Evolutionary conservation across 2,888 invertebrate species (phyloP).

Genomic region (Agrochola macilenta): DNA sequence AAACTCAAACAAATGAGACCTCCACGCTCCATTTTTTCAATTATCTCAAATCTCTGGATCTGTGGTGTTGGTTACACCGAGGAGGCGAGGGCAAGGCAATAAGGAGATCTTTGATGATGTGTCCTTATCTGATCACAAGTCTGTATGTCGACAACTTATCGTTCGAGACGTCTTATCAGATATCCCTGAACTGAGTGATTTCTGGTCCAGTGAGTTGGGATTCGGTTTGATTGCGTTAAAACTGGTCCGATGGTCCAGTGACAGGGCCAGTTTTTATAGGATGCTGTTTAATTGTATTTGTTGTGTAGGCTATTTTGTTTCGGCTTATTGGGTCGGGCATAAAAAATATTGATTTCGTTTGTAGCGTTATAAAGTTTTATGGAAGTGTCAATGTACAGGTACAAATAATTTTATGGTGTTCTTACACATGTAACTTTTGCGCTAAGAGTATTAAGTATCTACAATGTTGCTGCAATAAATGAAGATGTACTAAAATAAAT

Average conservation of each 20-base stretch:
- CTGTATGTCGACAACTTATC: constrained; percentile 79
- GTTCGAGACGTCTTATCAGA: constrained; percentile 75
- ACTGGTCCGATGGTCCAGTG: constrained; percentile 58
- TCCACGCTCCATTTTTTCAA: constrained; percentile 71
- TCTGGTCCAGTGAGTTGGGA: constrained; percentile 77
- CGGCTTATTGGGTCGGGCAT: constrained; percentile 23
- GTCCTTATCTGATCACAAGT: constrained; percentile 77
- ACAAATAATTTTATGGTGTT: neutral
- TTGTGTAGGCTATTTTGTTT: constrained; percentile 53
- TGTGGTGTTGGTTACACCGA: constrained; percentile 82
- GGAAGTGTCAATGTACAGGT: neutral
- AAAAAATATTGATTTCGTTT: constrained; percentile 21
- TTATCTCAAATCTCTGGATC: constrained; percentile 80
- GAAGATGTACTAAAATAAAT: neutral
- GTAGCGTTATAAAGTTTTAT: constrained; percentile 27
- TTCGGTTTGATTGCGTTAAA: constrained; percentile 77
- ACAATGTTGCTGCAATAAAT: constrained; percentile 43
- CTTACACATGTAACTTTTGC: neutral
- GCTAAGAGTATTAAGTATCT: neutral
- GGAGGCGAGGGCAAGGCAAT: constrained; percentile 66
- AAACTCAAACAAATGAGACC: constrained; percentile 72
- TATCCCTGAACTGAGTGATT: constrained; percentile 73
- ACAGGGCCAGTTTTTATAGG: constrained; percentile 56
- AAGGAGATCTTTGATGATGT: constrained; percentile 65
- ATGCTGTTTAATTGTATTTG: constrained; percentile 56